Percentiles rank a stretch among this genome's conserved stretches.
These are phyloP conservation scores for Sebastes minor DNA, from an alignment of 2,797 vertebrate species.

Conservation along the genomic window DNA sequence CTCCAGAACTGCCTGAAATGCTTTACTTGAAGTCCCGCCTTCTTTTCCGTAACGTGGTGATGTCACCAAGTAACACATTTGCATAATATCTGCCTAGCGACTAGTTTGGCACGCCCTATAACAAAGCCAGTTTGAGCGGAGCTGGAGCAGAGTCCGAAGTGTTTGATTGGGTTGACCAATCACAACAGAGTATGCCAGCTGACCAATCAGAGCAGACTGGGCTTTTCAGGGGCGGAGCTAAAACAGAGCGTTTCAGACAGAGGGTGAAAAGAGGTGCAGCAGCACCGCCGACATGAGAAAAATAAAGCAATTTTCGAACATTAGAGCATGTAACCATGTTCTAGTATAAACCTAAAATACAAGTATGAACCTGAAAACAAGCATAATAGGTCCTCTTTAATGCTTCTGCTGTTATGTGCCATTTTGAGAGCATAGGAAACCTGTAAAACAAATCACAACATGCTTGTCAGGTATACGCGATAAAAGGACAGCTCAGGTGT, in stretches of 20 bases:
- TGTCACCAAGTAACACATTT: neutral
- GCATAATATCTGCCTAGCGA: neutral
- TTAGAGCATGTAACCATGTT: rapidly evolving
- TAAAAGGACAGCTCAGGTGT: constrained; percentile 45
- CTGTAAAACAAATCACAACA: constrained; percentile 39
- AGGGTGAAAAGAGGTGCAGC: neutral
- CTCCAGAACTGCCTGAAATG: no score
- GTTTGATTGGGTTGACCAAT: neutral
- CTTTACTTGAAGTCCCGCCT: neutral
- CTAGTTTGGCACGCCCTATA: rapidly evolving
- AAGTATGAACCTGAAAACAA: no score
- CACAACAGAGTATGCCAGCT: neutral
- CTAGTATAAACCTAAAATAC: rapidly evolving
- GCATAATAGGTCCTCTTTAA: neutral
- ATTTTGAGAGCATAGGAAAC: constrained; percentile 6
- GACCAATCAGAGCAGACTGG: neutral
- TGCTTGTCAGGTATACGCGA: constrained; percentile 47
- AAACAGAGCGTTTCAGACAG: no score
- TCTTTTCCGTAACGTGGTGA: neutral
- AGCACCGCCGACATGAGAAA: neutral
- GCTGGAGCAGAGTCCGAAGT: rapidly evolving
- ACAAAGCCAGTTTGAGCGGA: neutral
- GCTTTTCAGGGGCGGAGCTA: rapidly evolving
- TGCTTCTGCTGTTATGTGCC: constrained; percentile 20
- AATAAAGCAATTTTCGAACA: neutral